Percentiles rank a stretch among this genome's conserved stretches.
phyloP scores from a whole-genome alignment of 2,888 invertebrate species.

The Pollenia labialis region DNA sequence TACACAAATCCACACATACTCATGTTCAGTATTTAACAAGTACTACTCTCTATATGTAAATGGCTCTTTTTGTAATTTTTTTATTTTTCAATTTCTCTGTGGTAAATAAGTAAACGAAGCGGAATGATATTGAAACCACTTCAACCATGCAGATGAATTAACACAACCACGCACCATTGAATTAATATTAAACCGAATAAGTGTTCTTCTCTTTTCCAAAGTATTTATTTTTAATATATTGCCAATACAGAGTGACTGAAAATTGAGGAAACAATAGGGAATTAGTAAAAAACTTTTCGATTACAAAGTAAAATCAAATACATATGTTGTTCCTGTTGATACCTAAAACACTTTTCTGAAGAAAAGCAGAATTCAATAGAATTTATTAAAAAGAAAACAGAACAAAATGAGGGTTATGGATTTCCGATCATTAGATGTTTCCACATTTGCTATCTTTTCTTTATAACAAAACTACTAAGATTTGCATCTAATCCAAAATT shows the following conservation, averaged over 20 bases:
- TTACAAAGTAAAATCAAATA: too few species aligned
- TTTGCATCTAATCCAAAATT: too few species aligned
- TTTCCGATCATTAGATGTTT: too few species aligned
- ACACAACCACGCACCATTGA: constrained; percentile 64
- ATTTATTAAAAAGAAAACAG: too few species aligned
- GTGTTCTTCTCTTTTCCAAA: constrained; percentile 23
- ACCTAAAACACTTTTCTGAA: too few species aligned
- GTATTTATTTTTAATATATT: constrained; percentile 47
- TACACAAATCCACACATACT: not conserved
- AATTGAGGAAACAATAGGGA: not conserved
- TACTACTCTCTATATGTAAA: not conserved
- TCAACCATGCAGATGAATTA: constrained; percentile 63
- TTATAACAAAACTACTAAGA: too few species aligned
- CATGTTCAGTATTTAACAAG: not conserved
- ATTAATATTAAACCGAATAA: constrained; percentile 52
- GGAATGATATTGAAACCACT: constrained; percentile 72
- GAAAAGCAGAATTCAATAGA: too few species aligned
- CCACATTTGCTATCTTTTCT: too few species aligned
- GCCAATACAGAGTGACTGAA: constrained; percentile 27
- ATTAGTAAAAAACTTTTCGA: not conserved
- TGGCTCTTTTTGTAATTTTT: constrained; percentile 5
- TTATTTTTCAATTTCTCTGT: constrained; percentile 30
- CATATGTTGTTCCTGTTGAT: too few species aligned
- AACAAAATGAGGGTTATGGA: too few species aligned
- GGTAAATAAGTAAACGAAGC: constrained; percentile 64